These are phyloP conservation scores for Eretmocerus hayati DNA, from an alignment of 2,888 invertebrate genomes.

Conservation along the genomic window DNA sequence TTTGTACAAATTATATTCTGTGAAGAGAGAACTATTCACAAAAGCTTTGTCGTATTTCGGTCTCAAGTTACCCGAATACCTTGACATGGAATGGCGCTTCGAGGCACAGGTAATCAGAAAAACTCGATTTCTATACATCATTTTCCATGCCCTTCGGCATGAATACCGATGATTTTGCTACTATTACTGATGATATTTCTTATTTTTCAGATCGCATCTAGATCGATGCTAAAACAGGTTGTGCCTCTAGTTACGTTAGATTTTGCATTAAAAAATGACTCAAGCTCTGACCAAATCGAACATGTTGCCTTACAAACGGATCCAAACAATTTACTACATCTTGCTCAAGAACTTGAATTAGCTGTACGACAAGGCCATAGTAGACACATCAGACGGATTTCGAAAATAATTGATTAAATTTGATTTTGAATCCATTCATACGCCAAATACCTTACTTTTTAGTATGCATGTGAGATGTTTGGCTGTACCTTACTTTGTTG, in stretches of 20 bases:
- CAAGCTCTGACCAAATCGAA: constrained; percentile 31
- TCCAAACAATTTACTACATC: constrained; percentile 52
- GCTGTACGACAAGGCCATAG: constrained; percentile 55
- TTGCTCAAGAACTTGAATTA: constrained; percentile 52
- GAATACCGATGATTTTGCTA: too few species aligned
- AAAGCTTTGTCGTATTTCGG: constrained; percentile 49
- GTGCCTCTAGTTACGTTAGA: constrained; percentile 57
- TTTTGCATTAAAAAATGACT: constrained; percentile 47
- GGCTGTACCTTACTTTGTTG: too few species aligned
- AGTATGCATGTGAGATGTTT: too few species aligned
- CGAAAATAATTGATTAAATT: constrained; percentile 36
- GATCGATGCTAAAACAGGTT: constrained; percentile 54
- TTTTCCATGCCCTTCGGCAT: too few species aligned
- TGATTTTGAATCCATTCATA: too few species aligned
- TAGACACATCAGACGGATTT: constrained; percentile 53
- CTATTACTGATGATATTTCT: constrained; percentile 1
- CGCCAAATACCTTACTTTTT: too few species aligned
- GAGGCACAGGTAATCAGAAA: constrained; percentile 52
- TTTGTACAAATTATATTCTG: constrained; percentile 55
- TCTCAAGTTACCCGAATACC: constrained; percentile 48
- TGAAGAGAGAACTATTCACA: constrained; percentile 53
- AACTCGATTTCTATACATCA: background rate
- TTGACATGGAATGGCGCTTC: constrained; percentile 61
- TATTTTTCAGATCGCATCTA: constrained; percentile 51
- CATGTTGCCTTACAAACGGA: constrained; percentile 50